phyloP scores from a whole-genome alignment of 2,113 vertebrate species.

The Cochlearius cochlearius region DNA sequence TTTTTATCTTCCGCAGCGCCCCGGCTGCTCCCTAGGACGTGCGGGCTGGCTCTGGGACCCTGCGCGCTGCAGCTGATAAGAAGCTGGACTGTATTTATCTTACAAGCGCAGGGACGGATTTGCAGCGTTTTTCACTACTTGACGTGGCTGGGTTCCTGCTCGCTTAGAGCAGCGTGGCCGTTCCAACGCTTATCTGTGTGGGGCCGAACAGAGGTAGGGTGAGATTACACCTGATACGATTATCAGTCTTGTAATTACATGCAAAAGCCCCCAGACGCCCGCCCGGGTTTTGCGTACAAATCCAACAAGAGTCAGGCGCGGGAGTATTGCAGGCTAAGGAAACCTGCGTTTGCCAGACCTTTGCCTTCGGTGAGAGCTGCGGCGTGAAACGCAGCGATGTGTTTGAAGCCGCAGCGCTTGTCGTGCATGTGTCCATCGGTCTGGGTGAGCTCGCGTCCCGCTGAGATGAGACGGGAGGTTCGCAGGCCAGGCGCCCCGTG shows the following conservation, averaged over 20 bases:
- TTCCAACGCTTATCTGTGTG: neutral
- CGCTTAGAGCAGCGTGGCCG: fast-evolving
- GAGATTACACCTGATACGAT: neutral
- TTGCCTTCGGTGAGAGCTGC: fast-evolving
- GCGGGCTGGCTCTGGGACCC: neutral
- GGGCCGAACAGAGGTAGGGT: neutral
- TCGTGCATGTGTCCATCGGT: fast-evolving
- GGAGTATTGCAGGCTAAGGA: neutral
- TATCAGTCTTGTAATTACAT: neutral
- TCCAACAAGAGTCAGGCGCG: neutral
- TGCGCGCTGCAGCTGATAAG: neutral
- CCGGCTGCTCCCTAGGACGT: fast-evolving
- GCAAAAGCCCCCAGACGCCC: neutral
- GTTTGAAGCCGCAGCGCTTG: neutral
- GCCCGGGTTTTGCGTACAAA: fast-evolving
- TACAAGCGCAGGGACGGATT: neutral
- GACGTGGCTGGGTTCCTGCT: neutral
- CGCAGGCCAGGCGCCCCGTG: fast-evolving
- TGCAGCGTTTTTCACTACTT: neutral
- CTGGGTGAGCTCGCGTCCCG: neutral
- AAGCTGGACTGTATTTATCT: neutral
- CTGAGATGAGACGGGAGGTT: neutral
- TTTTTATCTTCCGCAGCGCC: fast-evolving
- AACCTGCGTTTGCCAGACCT: neutral
- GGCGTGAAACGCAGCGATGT: fast-evolving